Evolutionary conservation across 1,140 invertebrate species (phyloP).

Genomic region (Oedothorax gibbosus): DNA sequence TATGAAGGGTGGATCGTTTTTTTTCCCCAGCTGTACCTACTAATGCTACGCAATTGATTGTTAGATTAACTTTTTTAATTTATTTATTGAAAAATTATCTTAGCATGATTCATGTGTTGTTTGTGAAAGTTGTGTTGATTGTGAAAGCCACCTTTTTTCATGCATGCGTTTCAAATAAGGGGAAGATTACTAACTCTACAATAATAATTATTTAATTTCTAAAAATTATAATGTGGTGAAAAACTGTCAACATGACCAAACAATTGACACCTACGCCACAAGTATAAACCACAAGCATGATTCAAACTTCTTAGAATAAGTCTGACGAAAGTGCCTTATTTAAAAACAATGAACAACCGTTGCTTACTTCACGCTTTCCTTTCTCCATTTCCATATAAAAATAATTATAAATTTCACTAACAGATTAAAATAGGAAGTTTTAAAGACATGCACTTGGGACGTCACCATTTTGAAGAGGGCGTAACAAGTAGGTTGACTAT

Average conservation of each 20-base stretch:
- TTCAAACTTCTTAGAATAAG: not conserved
- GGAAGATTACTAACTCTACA: no score
- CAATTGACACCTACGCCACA: not conserved
- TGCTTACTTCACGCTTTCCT: not conserved
- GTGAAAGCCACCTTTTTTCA: no score
- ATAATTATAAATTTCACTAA: not conserved
- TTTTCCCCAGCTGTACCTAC: no score
- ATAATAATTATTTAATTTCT: no score
- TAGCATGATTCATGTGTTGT: no score
- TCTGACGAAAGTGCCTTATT: not conserved
- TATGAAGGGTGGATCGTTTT: no score
- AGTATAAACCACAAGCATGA: not conserved
- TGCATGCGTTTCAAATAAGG: no score
- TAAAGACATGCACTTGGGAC: not conserved
- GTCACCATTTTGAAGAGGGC: slow-evolving; percentile 25
- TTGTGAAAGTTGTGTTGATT: no score
- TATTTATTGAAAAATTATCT: no score
- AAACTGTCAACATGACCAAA: not conserved
- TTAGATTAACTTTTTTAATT: no score
- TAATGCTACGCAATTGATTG: no score
- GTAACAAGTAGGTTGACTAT: slow-evolving; percentile 31
- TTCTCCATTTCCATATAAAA: not conserved
- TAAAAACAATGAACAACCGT: not conserved
- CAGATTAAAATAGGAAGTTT: not conserved
- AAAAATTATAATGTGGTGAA: no score